Percentiles rank a stretch among this genome's conserved stretches.
Evolutionary conservation across 2,888 invertebrate genomes (phyloP).

Genomic region (Lasiommata megera): DNA sequence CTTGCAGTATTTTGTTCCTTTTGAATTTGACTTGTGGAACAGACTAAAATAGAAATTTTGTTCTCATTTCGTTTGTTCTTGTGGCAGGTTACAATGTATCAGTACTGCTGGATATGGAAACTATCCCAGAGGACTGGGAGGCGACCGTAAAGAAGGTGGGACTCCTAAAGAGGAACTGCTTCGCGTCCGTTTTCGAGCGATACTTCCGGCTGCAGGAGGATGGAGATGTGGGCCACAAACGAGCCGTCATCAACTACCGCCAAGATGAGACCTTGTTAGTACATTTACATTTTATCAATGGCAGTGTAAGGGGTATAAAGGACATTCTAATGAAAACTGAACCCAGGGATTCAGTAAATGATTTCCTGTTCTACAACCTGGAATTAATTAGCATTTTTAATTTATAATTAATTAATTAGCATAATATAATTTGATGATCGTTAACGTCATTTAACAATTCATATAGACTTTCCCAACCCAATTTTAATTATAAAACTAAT

Average conservation of each 20-base stretch:
- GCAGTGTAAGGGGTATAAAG: neutral
- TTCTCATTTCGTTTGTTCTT: neutral
- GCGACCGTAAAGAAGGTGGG: slow-evolving; percentile 95
- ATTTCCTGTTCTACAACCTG: too few species aligned
- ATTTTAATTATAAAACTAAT: too few species aligned
- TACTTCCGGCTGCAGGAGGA: slow-evolving; percentile 99
- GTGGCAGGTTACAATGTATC: slow-evolving; percentile 95
- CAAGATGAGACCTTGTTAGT: slow-evolving; percentile 99
- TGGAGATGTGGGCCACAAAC: slow-evolving; percentile 93
- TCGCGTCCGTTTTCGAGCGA: slow-evolving; percentile 99
- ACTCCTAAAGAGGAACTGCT: slow-evolving; percentile 97
- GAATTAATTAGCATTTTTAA: too few species aligned
- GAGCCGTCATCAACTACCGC: slow-evolving; percentile 98
- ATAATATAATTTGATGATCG: too few species aligned
- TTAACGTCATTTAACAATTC: too few species aligned
- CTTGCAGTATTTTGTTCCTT: too few species aligned
- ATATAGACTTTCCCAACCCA: too few species aligned
- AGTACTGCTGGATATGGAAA: slow-evolving; percentile 94
- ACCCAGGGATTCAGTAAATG: too few species aligned
- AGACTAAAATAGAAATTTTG: too few species aligned
- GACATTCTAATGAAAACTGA: neutral
- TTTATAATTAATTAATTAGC: too few species aligned
- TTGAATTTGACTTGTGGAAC: too few species aligned
- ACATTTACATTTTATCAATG: neutral
- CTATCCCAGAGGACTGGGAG: slow-evolving; percentile 95